Conservation (phyloP, 2,888 invertebrate genomes). For the Acleris emargana region DNA sequence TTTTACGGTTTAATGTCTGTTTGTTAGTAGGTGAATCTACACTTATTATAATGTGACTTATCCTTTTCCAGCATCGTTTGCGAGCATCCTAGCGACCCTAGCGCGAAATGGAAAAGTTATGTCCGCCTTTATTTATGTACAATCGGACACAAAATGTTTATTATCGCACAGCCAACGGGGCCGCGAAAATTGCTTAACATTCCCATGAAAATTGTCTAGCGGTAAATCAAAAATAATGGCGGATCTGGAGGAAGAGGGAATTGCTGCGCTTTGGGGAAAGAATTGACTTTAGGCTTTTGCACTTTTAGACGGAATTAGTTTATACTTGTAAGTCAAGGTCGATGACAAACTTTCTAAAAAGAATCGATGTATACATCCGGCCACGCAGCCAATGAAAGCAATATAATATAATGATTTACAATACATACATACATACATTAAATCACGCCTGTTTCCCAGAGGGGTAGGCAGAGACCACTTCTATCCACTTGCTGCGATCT, state of each 20-base stretch:
- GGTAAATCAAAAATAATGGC: conserved; percentile 38
- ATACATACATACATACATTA: too few species aligned
- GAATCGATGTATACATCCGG: too few species aligned
- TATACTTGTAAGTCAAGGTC: too few species aligned
- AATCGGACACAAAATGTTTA: conserved; percentile 27
- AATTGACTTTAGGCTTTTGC: neutral
- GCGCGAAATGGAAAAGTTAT: conserved; percentile 29
- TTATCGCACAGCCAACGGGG: conserved; percentile 16
- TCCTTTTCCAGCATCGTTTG: neutral
- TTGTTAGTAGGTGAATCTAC: too few species aligned
- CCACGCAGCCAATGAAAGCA: too few species aligned
- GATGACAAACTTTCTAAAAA: too few species aligned
- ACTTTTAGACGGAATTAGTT: neutral
- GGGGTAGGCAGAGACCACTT: too few species aligned
- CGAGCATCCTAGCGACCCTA: conserved; percentile 6
- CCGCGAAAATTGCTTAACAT: conserved; percentile 18
- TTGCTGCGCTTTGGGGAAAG: neutral
- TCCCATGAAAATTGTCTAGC: conserved; percentile 32
- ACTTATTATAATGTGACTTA: neutral
- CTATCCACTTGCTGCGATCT: too few species aligned
- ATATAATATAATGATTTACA: too few species aligned
- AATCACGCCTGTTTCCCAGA: too few species aligned
- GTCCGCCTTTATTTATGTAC: conserved; percentile 17
- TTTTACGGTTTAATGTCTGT: too few species aligned
- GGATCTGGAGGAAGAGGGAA: conserved; percentile 2